Conservation (phyloP, 2,888 invertebrate genomes). For the Entomobrya proxima region DNA sequence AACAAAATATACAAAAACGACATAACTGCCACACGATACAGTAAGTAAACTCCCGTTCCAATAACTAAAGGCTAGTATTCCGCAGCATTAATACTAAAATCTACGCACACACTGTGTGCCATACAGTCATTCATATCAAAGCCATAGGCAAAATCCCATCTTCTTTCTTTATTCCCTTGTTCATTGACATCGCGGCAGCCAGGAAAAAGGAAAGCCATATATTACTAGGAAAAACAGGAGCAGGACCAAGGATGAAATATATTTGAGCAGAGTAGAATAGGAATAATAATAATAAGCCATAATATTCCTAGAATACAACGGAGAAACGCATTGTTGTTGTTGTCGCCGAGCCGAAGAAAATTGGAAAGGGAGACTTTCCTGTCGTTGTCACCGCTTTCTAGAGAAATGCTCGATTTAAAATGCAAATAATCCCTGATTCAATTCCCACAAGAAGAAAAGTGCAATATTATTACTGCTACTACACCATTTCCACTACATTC, state of each 20-base stretch:
- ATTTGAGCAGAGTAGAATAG: neutral
- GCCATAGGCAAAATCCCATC: too few species aligned
- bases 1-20: too few species aligned
- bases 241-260: neutral
- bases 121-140: too few species aligned
- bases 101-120: too few species aligned
- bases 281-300: neutral
- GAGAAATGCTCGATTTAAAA: slow-evolving; percentile 70
- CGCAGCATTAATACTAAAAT: too few species aligned
- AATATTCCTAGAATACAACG: neutral
- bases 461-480: slow-evolving; percentile 41
- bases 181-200: too few species aligned
- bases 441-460: slow-evolving; percentile 58
- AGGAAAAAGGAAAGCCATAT: neutral
- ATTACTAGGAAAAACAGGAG: neutral
- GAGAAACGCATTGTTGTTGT: slow-evolving; percentile 2
- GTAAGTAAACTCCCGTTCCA: too few species aligned
- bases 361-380: slow-evolving; percentile 50
- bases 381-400: slow-evolving; percentile 43
- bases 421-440: slow-evolving; percentile 70
- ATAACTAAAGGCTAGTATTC: too few species aligned
- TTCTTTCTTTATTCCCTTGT: too few species aligned
- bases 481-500: too few species aligned
- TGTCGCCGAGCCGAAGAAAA: slow-evolving; percentile 38
- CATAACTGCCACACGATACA: too few species aligned